Percentiles rank a stretch among this genome's conserved stretches.
Conservation (phyloP, 2,797 vertebrate species). For the Tenualosa thibaudeaui region DNA sequence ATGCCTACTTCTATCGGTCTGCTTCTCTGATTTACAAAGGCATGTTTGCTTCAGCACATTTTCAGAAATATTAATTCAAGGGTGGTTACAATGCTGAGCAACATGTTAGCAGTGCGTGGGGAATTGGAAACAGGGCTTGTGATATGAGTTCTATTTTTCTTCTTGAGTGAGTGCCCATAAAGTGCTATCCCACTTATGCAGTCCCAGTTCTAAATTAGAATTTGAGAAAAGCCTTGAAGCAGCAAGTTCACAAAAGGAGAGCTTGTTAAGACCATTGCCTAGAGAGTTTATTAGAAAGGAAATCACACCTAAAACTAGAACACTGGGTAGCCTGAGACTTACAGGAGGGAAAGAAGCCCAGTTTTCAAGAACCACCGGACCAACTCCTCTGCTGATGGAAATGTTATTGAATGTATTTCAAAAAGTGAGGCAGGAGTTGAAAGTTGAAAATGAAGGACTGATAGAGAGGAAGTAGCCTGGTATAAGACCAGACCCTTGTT, state of each 20-base stretch:
- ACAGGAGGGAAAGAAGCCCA: slow-evolving; percentile 11
- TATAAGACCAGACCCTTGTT: too few species aligned
- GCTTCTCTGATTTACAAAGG: background rate
- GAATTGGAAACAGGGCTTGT: background rate
- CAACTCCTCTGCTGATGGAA: background rate
- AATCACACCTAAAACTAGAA: slow-evolving; percentile 15
- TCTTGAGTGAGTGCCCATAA: background rate
- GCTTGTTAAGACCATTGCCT: background rate
- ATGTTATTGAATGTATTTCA: background rate
- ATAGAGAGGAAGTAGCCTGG: too few species aligned
- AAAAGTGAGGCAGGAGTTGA: background rate
- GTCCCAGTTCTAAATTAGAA: background rate
- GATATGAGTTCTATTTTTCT: background rate
- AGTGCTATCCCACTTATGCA: background rate
- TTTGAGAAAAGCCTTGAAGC: background rate
- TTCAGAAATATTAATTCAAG: background rate
- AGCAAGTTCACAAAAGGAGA: background rate
- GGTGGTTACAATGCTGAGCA: background rate
- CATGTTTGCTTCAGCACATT: background rate
- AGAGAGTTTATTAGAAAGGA: slow-evolving; percentile 22
- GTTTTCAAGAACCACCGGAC: background rate
- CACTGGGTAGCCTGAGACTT: slow-evolving; percentile 23
- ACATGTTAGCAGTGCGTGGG: background rate
- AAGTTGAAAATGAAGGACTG: background rate
- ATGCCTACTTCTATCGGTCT: background rate